phyloP scores from a whole-genome alignment of 2,113 vertebrate genomes.

The Eira barbara region DNA sequence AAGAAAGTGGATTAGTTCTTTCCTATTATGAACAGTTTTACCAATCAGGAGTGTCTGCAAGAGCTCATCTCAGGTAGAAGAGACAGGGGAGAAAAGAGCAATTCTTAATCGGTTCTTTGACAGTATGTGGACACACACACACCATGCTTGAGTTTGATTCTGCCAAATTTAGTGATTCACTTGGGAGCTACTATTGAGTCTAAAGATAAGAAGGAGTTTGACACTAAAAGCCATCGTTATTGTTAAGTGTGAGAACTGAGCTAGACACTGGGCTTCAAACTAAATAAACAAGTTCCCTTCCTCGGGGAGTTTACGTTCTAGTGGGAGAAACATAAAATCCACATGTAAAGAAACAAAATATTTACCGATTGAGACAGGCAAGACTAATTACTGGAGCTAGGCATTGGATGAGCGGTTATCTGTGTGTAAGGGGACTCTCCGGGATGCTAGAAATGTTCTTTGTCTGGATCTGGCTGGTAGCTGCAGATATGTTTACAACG shows the following conservation, averaged over 20 bases:
- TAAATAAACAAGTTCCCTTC: neutral
- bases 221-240: neutral
- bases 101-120: neutral
- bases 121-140: neutral
- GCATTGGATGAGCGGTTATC: neutral
- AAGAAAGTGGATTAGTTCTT: neutral
- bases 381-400: neutral
- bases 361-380: neutral
- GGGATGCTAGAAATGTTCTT: neutral
- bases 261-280: neutral
- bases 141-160: neutral
- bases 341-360: neutral
- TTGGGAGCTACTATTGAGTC: neutral
- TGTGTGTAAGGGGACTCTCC: neutral
- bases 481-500: neutral
- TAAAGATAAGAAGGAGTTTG: neutral
- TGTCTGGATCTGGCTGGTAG: neutral
- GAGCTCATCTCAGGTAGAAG: neutral
- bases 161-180: neutral
- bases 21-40: neutral
- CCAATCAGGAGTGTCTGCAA: neutral
- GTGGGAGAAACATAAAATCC: neutral
- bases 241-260: neutral
- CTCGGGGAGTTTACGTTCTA: neutral
- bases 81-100: neutral